A percentile compares a stretch with the other conserved stretches of the same genome.
Evolutionary conservation across 2,797 vertebrate species (phyloP).

Genomic region (Anabacerthia variegaticeps): DNA sequence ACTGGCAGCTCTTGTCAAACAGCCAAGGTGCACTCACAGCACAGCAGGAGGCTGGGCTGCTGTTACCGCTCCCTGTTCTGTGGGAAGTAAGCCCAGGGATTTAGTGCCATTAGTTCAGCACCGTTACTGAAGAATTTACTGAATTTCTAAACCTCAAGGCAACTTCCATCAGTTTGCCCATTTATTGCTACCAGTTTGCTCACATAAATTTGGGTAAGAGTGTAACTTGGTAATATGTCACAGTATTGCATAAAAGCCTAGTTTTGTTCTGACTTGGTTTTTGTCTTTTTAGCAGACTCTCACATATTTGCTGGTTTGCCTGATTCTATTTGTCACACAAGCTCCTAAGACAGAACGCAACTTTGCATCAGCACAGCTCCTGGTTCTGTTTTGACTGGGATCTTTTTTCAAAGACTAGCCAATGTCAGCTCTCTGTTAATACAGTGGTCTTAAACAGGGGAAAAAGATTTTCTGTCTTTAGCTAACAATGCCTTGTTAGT

Average conservation of each 20-base stretch:
- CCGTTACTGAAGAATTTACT: not conserved
- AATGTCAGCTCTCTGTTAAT: not conserved
- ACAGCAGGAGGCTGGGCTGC: not conserved
- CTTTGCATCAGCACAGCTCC: not conserved
- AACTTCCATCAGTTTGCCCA: not conserved
- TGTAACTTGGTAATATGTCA: rapidly evolving
- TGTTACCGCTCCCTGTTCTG: rapidly evolving
- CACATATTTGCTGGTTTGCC: not conserved
- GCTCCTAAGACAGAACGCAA: not conserved
- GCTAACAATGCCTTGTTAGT: not conserved
- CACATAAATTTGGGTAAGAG: not conserved
- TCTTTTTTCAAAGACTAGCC: not conserved
- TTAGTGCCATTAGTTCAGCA: not conserved
- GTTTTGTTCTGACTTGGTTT: rapidly evolving
- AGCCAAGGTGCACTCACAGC: rapidly evolving
- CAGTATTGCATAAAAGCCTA: not conserved
- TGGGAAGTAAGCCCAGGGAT: not conserved
- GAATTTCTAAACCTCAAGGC: not conserved
- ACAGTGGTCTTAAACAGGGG: not conserved
- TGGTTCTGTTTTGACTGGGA: not conserved
- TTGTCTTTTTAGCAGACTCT: not conserved
- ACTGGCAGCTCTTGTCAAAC: not conserved
- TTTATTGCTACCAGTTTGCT: not conserved
- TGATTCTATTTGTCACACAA: not conserved
- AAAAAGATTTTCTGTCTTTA: not conserved